Base-by-base conservation (phyloP, 2,888 invertebrate species). In the Nymphalis c-album region DNA sequence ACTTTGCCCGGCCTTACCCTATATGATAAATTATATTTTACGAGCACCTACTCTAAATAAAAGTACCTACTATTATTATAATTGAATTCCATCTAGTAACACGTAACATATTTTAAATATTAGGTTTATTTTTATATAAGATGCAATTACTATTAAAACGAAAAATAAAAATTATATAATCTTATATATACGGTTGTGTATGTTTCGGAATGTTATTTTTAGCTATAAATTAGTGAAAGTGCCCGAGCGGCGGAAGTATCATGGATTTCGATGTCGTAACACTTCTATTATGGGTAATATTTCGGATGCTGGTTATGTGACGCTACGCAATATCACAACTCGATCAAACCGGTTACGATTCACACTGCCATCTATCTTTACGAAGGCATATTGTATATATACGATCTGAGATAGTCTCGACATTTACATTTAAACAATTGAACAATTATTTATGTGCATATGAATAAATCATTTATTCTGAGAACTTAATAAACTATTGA, bases 241-340 rank as follows among this genome's bases (percentile, higher is more conserved):
- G 72, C 63, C 46, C 57, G 69, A 66, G 60, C 63, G 63, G 71
- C 71, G 71, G 75, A 75, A 76, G 69, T 72, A 68, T 73, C 71
- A 76, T 72, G 69, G 70, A 68, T 72, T 70, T 74, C 55, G 71
- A 74, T 78, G 76, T 71, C 74, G 78, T 80, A 81, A 79, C 73
- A 70, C 73, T 71, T 71, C 78, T 78, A 84, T 84, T 78, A 81
- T 77, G 77, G 76, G 81, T 64, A 78, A 78, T 79, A 80, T 77
- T 77, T 80, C 78, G 75, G 77, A 75, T 76, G 77, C 73, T 75
- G 75, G 82, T 87, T 85, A 86, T 86, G 78, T 77, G 86, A 84
- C 84, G 82, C 82, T 77, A 85, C 84, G 84, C 88, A 86, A 85
- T 80, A 71, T 68, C 65, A 74, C 68, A 71, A 70, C 72, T 66